Evolutionary conservation across 2,888 invertebrate genomes (phyloP), one percentile per base, ranked within the genome.

Genomic region (Itoplectis maculator): DNA sequence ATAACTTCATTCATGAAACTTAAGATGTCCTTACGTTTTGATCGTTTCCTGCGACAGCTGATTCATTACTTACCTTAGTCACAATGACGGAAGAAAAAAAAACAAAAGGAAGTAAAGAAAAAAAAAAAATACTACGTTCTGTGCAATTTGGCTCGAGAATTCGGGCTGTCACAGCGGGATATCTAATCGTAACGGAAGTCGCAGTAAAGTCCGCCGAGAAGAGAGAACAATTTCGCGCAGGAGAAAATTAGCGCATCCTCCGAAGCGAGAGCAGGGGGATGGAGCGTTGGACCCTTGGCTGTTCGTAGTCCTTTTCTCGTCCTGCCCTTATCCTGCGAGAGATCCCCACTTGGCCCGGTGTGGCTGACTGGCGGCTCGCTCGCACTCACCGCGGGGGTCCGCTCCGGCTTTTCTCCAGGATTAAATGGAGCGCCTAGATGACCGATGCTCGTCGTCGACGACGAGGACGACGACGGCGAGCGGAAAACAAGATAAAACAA

Each of bases 351-450:
- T 87, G 88, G 85, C 49, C 49, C 59, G 40, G 15, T 18, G 40
- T 40, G 56, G 66, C 61, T 56, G 75, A 70, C 37, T 56, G 75
- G 70, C 37, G 54, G 66, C 79, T 82, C 79, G 61, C 79, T 72
- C 56, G 72, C 45, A 75, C 23, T 69, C 82, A 47, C 79, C 68
- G 69, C 73, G 61, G 82, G 82, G 79, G 76, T 51, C 70, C 66
- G 56, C 51, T 54, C 56, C 72, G 87, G 88, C 88, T 89, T 91
- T 91, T 89, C 89, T 89, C 80, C 85, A 88, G 92, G 92, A 92
- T 92, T 92, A 92, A 92, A 92, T 92, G 91, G 92, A 92, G 89
- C 92, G 92, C 88, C 90, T 90, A 89, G 92, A 92, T 92, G 92
- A 92, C 92, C 92, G 92, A 92, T 92, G 91, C 91, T 89, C 88